Evolutionary conservation across 2,888 invertebrate genomes (phyloP), one percentile per base, ranked within the genome.

Genomic region (Andrena bucephala): DNA sequence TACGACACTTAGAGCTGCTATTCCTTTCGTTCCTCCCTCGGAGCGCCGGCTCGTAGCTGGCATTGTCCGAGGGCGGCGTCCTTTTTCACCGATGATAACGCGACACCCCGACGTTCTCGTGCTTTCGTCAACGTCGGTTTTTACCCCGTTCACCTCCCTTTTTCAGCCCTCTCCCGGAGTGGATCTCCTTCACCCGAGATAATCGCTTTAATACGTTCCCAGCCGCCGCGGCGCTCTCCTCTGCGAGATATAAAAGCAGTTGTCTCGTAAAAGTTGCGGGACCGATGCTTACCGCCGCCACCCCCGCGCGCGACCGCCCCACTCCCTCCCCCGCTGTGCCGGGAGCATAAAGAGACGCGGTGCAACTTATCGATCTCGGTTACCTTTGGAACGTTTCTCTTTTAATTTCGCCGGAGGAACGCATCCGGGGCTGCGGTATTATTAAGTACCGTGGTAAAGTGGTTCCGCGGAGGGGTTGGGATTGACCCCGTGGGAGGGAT

Each of bases 141-240:
- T 63, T 59, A 71, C 63, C 74, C 71, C 57, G 60, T 59, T 60
- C 42, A 8, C 27, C 36, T 13, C 59, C 20, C 65, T 10, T 57
- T 24, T 24, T 57, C 57, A 24, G 57, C 57, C 57, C 57, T 57
- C 57, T 4, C 20, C 57, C 65, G 2, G 57, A 57, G 67, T 83
- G 48, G 77, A 72, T 80, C 70, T 73, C 75, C 81, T 69, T 76
- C 75, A 66, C 70, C 77, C 85, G 69, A 86, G 85, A 87, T 88
- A 88, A 88, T 88, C 87, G 84, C 80, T 88, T 88, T 88, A 88
- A 88, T 87, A 88, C 87, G 81, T 88, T 85, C 87, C 76, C 84
- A 83, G 83, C 72, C 82, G 84, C 62, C 42, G 42, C 42, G 42
- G 3, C 16, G 42, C 84, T 84, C 82, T 75, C 78, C 73, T 59